These are phyloP conservation scores for Drosophila tripunctata DNA, from an alignment of 2,888 invertebrate species.

Conservation along the genomic window DNA sequence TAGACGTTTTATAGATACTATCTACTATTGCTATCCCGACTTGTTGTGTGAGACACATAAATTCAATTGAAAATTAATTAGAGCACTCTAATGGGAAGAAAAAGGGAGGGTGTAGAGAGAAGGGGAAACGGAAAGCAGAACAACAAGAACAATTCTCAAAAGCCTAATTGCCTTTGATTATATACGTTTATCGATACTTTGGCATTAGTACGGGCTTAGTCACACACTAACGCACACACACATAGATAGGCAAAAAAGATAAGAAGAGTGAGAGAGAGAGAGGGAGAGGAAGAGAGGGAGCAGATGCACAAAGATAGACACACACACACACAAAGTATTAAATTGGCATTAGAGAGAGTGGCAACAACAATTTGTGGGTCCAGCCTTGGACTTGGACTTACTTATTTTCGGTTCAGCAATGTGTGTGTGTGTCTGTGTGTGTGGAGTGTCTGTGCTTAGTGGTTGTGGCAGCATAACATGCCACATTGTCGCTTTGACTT, in stretches of 20 bases:
- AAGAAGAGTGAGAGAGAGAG: not conserved
- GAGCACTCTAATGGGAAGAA: constrained; percentile 16
- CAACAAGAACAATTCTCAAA: constrained; percentile 36
- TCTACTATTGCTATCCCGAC: not conserved
- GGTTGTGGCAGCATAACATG: constrained; percentile 49
- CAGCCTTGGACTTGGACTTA: constrained; percentile 42
- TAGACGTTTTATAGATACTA: constrained; percentile 4
- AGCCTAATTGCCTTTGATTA: constrained; percentile 72
- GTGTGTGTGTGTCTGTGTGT: not conserved
- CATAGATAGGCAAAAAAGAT: constrained; percentile 12
- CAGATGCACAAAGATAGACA: constrained; percentile 15
- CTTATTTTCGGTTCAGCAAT: constrained; percentile 12
- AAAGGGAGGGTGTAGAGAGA: too few species aligned
- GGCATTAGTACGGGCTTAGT: constrained; percentile 45
- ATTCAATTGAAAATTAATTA: constrained; percentile 70
- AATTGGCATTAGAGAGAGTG: constrained; percentile 64
- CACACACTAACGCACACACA: constrained; percentile 21
- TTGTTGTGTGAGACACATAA: constrained; percentile 31
- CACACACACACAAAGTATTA: constrained; percentile 53
- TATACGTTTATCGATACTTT: constrained; percentile 59
- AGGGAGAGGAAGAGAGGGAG: not conserved
- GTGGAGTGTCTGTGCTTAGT: constrained; percentile 7
- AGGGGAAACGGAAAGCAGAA: not conserved
- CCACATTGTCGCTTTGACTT: constrained; percentile 73
- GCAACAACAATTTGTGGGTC: constrained; percentile 41